Evolutionary conservation across 2,888 invertebrate species (phyloP).

Genomic region (Osmoderma eremita): DNA sequence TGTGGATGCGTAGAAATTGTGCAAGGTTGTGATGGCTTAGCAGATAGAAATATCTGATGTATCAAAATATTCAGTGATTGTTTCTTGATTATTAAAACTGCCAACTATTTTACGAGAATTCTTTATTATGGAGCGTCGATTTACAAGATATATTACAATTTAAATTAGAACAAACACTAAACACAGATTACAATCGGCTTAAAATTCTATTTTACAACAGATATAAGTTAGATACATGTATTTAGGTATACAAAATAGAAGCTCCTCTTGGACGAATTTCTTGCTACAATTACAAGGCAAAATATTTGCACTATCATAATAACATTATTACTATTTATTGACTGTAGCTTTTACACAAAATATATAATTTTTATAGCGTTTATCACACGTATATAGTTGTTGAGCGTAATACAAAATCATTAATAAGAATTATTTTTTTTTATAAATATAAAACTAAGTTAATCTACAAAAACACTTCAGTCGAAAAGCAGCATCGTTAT

Average conservation of each 20-base stretch:
- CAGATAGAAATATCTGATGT: too few relatives aligned
- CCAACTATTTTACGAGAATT: neutral
- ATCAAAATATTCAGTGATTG: neutral
- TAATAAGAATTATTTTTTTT: constrained; percentile 3
- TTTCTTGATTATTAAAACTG: neutral
- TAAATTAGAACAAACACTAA: constrained; percentile 23
- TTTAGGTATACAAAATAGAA: constrained; percentile 29
- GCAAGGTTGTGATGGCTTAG: too few relatives aligned
- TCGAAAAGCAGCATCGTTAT: constrained; percentile 25
- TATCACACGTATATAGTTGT: constrained; percentile 33
- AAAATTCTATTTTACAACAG: constrained; percentile 27
- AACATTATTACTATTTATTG: constrained; percentile 6
- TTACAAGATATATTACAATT: constrained; percentile 28
- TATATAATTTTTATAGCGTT: constrained; percentile 29
- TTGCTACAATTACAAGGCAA: constrained; percentile 32
- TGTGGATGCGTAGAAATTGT: too few relatives aligned
- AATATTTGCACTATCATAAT: constrained; percentile 27
- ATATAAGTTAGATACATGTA: constrained; percentile 14
- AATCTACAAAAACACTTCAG: constrained; percentile 32
- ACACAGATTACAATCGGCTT: constrained; percentile 25
- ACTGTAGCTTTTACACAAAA: constrained; percentile 33
- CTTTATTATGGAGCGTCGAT: constrained; percentile 27
- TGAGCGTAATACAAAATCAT: constrained; percentile 28
- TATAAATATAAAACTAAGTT: constrained; percentile 27
- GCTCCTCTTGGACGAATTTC: constrained; percentile 25